These are phyloP conservation scores for Sorex fumeus DNA, from an alignment of 2,113 vertebrate species.

Conservation along the genomic window DNA sequence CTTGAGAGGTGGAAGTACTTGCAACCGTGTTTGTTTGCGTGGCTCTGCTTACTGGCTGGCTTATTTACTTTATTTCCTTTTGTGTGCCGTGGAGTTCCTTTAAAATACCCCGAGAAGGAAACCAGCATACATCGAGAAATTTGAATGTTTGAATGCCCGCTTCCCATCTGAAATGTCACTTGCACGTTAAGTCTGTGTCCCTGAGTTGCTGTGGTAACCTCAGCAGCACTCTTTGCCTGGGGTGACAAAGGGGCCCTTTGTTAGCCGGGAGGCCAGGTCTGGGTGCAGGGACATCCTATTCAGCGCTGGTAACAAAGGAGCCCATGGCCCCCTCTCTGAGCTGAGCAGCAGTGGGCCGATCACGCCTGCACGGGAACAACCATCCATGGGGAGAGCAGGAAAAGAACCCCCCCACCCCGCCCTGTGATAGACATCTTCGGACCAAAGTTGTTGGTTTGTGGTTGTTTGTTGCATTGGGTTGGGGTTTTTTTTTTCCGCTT, in stretches of 20 bases:
- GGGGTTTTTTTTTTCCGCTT: background rate
- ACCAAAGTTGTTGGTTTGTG: slow-evolving; percentile 64
- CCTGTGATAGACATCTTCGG: slow-evolving; percentile 72
- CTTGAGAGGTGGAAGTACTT: background rate
- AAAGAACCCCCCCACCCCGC: slow-evolving; percentile 45
- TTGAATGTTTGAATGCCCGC: slow-evolving; percentile 77
- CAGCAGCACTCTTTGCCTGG: slow-evolving; percentile 80
- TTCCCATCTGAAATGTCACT: slow-evolving; percentile 85
- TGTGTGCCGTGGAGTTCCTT: slow-evolving; percentile 51
- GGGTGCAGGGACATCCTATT: slow-evolving; percentile 86
- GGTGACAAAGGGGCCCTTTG: slow-evolving; percentile 86
- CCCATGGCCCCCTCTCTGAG: slow-evolving; percentile 76
- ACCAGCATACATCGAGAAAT: slow-evolving; percentile 77
- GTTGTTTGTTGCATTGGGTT: no score
- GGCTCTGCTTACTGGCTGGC: background rate
- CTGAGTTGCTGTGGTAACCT: slow-evolving; percentile 86
- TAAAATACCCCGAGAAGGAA: slow-evolving; percentile 70
- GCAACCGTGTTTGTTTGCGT: background rate
- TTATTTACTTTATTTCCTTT: slow-evolving; percentile 54
- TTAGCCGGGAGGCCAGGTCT: slow-evolving; percentile 83
- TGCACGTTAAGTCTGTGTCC: slow-evolving; percentile 82
- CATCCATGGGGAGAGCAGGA: slow-evolving; percentile 58
- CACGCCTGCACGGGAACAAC: slow-evolving; percentile 65
- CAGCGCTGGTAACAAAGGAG: slow-evolving; percentile 79
- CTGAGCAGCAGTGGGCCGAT: slow-evolving; percentile 52